These are phyloP conservation scores for Agapornis roseicollis DNA, from an alignment of 2,113 vertebrate species.

Conservation along the genomic window DNA sequence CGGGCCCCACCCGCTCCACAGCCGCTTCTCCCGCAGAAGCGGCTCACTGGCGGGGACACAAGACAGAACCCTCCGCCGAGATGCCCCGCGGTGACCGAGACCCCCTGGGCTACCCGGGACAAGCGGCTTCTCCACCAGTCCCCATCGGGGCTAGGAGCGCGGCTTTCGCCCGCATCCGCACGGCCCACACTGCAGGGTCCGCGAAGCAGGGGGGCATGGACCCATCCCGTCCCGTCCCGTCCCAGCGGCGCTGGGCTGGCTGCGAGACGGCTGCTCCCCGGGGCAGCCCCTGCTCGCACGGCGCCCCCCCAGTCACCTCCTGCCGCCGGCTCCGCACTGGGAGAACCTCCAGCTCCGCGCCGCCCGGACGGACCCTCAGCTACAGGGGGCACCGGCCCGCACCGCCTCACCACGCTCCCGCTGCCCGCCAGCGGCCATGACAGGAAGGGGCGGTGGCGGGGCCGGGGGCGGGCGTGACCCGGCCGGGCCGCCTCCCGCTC, in stretches of 20 bases:
- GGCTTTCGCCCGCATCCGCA: not conserved
- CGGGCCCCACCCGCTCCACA: not conserved
- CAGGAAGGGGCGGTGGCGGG: slow-evolving; percentile 26
- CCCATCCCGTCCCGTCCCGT: not conserved
- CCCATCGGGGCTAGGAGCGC: fast-evolving
- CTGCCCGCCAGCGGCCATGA: not conserved
- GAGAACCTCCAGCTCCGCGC: not conserved
- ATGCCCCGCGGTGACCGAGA: not conserved
- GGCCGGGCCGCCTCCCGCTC: not conserved
- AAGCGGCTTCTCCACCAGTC: not conserved
- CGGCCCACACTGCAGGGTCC: not conserved
- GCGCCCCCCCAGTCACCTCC: not conserved
- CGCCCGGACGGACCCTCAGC: not conserved
- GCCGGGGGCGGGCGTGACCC: not conserved
- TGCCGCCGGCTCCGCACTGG: not conserved
- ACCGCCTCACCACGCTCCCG: not conserved
- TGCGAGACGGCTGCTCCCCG: not conserved
- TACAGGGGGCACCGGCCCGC: not conserved
- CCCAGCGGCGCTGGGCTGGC: not conserved
- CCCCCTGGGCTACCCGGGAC: not conserved
- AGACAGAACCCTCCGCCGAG: not conserved
- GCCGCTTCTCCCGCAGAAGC: fast-evolving
- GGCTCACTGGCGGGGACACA: not conserved
- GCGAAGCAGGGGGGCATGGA: not conserved
- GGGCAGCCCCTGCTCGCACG: not conserved